Conservation (phyloP, 92 coral and sea anemone genomes). For the Epizoanthus scotinus region DNA sequence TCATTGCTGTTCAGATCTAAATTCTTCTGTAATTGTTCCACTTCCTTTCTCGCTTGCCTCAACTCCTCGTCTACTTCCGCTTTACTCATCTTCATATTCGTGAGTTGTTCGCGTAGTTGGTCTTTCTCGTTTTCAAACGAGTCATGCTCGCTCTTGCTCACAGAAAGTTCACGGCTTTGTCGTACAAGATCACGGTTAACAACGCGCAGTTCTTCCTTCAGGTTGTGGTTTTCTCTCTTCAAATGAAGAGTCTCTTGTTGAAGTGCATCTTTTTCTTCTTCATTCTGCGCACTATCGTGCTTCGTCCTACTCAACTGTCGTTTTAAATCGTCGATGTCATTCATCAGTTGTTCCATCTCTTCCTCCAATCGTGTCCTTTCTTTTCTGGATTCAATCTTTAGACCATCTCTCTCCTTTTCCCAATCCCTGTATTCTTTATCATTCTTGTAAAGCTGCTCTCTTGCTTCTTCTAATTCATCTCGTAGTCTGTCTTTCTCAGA, state of each 20-base stretch:
- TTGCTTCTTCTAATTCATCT: slow-evolving; percentile 62
- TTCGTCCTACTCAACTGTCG: slow-evolving; percentile 36
- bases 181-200: slow-evolving; percentile 15
- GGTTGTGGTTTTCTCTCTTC: slow-evolving; percentile 4
- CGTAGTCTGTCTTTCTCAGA: slow-evolving; percentile 56
- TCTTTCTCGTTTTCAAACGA: slow-evolving; percentile 21
- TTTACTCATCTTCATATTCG: slow-evolving; percentile 39
- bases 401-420: slow-evolving; percentile 48
- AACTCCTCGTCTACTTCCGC: slow-evolving; percentile 53
- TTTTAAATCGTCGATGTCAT: slow-evolving; percentile 58
- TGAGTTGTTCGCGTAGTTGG: slow-evolving; percentile 60
- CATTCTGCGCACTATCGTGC: slow-evolving; percentile 7
- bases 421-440: slow-evolving; percentile 57
- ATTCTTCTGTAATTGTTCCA: slow-evolving; percentile 45
- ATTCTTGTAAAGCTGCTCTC: slow-evolving; percentile 50
- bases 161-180: slow-evolving; percentile 22
- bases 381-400: slow-evolving; percentile 55
- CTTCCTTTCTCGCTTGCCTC: slow-evolving; percentile 44
- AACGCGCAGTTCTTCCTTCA: slow-evolving; percentile 8
- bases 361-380: slow-evolving; percentile 69
- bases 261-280: slow-evolving; percentile 5
- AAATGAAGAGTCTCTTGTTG: background rate
- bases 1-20: slow-evolving; percentile 30
- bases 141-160: slow-evolving; percentile 49
- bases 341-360: slow-evolving; percentile 61